A percentile compares a stretch with the other conserved stretches of the same genome.
These are phyloP conservation scores for Pterobdella sp. DNA, from an alignment of 2,888 invertebrate genomes.

Conservation along the genomic window DNA sequence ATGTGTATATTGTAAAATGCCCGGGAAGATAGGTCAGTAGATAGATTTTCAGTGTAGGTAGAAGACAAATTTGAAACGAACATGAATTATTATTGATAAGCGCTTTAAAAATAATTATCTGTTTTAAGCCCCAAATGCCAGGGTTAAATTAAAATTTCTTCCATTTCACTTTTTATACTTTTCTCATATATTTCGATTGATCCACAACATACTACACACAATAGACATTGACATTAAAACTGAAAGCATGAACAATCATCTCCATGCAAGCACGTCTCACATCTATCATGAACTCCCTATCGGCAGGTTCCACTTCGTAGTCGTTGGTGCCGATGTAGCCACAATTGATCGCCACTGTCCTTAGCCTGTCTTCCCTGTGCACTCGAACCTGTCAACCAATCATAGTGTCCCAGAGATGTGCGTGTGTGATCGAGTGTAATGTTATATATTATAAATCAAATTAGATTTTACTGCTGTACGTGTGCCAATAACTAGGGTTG, in stretches of 20 bases:
- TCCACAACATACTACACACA: background rate
- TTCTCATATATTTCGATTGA: too few species aligned
- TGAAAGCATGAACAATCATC: background rate
- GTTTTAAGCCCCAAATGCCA: too few species aligned
- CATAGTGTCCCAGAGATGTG: too few species aligned
- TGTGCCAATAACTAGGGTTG: too few species aligned
- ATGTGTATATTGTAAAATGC: too few species aligned
- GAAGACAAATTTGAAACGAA: too few species aligned
- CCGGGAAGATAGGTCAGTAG: constrained; percentile 13
- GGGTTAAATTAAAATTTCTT: too few species aligned
- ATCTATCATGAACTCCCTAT: constrained; percentile 45
- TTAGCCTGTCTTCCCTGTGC: constrained; percentile 40
- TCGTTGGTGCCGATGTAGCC: constrained; percentile 49
- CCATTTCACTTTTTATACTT: too few species aligned
- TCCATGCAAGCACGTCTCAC: constrained; percentile 37
- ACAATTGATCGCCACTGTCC: constrained; percentile 49
- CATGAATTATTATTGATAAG: too few species aligned
- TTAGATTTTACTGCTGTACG: too few species aligned
- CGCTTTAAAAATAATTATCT: too few species aligned
- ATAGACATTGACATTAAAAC: background rate
- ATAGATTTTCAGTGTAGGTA: too few species aligned
- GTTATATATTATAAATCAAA: background rate
- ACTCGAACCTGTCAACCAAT: background rate
- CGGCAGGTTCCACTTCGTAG: constrained; percentile 44
- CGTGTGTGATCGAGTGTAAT: background rate